Base-by-base conservation (phyloP, 2,888 invertebrate species). In the Rutpela maculata region DNA sequence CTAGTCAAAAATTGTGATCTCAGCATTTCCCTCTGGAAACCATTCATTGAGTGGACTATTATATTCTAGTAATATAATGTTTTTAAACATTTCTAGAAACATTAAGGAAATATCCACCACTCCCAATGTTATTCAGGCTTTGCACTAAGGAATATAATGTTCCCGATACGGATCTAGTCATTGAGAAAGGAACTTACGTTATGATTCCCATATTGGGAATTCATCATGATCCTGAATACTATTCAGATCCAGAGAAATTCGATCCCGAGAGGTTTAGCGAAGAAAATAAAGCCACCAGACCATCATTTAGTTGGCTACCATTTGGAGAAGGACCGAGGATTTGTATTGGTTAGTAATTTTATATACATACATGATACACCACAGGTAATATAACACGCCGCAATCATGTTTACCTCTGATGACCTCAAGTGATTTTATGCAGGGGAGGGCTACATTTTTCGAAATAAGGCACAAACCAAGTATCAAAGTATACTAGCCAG, bases 61-160 rank as follows among this genome's bases (percentile, higher is more conserved):
- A n/a, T n/a, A n/a, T n/a, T n/a, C n/a, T 1, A 10, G 7, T 38
- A 38, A 1, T 12, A 15, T 43, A 15, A 15, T 43, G 15, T 43
- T 43, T 43, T 15, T 15, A 43, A 4, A 38, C 11, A 43, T 70
- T 84, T 82, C 67, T 84, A 87, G 90, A 90, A 82, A 87, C 89
- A 0, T 80, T 90, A 19, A 82, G 90, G 19, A 82, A 86, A 60
- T 87, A 87, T 73, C 88, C 90, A 9, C 85, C 88, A 5, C 80
- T 86, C 5, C 77, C 84, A 1, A 55, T 83, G 5, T 11, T 65
- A 65, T 17, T 43, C 38, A 65, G 86, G 31, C 59, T 78, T 17
- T 82, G 83, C 74, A 83, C 76, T 9, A 81, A 84, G 55, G 76
- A 79, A 11, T 89, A 87, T 78, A 73, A 59, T 11, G 67, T 89